Percentiles rank a stretch among this genome's conserved stretches.
Evolutionary conservation across 2,113 vertebrate species (phyloP).

Genomic region (Prunella fulvescens): DNA sequence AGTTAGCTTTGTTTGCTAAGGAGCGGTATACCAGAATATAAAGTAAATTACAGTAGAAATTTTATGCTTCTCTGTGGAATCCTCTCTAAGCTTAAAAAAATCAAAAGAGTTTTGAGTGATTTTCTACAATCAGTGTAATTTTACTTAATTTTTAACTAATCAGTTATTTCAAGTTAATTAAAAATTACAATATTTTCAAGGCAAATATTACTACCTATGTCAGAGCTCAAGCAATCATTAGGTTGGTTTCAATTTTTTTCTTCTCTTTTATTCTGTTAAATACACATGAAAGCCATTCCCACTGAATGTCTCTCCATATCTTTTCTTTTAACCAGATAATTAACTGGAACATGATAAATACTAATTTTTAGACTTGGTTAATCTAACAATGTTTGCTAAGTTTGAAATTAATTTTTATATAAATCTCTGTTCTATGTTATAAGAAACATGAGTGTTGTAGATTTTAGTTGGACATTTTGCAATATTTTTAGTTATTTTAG

Average conservation of each 20-base stretch:
- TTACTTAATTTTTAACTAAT: neutral
- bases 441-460: neutral
- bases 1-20: neutral
- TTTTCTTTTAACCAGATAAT: neutral
- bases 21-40: neutral
- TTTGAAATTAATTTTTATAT: neutral
- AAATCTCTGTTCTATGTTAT: neutral
- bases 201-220: neutral
- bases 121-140: neutral
- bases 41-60: neutral
- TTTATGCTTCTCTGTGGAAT: neutral
- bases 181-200: neutral
- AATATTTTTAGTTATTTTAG: neutral
- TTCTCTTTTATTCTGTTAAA: neutral
- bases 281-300: neutral
- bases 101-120: neutral
- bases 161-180: neutral
- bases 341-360: neutral
- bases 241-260: neutral
- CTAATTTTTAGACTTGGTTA: neutral
- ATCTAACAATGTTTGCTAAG: neutral
- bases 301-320: fast-evolving
- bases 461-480: neutral
- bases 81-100: neutral
- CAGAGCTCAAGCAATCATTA: neutral